These are phyloP conservation scores for Ptiloglossa arizonensis DNA, from an alignment of 1,140 invertebrate species.

Conservation along the genomic window DNA sequence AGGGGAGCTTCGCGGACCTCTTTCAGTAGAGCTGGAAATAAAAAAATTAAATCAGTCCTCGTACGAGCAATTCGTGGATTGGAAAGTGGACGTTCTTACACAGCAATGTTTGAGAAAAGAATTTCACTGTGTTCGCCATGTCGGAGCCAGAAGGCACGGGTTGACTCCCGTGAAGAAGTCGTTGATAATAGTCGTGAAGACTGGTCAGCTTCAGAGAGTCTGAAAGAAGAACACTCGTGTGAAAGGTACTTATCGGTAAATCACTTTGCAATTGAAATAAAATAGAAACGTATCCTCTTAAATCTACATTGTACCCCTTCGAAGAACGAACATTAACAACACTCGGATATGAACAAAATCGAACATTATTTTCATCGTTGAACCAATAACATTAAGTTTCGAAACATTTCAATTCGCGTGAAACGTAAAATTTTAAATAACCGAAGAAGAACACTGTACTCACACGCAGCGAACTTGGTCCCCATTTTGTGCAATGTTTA, in stretches of 20 bases:
- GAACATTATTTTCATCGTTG: too few species aligned
- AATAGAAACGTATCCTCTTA: too few species aligned
- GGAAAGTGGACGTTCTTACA: too few species aligned
- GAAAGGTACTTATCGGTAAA: too few species aligned
- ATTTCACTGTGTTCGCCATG: conserved; percentile 98
- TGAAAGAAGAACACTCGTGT: conserved; percentile 79
- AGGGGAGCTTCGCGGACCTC: conserved; percentile 96
- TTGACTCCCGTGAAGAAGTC: conserved; percentile 94
- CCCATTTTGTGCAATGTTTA: conserved; percentile 74
- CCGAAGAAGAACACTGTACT: too few species aligned
- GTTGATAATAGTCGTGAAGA: conserved; percentile 96
- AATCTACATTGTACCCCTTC: too few species aligned
- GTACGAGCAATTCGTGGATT: neutral
- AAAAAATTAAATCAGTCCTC: neutral
- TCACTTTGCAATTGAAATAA: too few species aligned
- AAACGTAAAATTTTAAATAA: too few species aligned
- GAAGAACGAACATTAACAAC: neutral
- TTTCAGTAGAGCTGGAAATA: conserved; percentile 91
- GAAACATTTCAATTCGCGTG: too few species aligned
- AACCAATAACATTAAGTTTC: too few species aligned
- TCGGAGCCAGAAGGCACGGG: conserved; percentile 96
- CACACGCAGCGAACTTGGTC: conserved; percentile 81
- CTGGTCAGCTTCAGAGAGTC: conserved; percentile 98
- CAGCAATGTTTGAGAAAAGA: conserved; percentile 97
- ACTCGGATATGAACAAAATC: too few species aligned